Evolutionary conservation across 2,888 invertebrate genomes (phyloP).

Genomic region (Conchocele bisecta): DNA sequence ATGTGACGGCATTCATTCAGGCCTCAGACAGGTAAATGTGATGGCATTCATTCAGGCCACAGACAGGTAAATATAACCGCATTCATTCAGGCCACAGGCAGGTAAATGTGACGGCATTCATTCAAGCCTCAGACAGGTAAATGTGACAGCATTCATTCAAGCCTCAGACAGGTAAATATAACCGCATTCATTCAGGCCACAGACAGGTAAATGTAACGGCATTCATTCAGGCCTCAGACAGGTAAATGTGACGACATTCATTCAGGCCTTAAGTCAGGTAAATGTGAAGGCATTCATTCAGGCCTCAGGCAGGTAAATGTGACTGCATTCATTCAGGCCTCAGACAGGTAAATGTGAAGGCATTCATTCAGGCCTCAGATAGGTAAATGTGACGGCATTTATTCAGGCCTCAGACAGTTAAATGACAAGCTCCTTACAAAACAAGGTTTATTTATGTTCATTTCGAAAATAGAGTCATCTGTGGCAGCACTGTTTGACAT

Average conservation of each 20-base stretch:
- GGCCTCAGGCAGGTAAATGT: slow-evolving; percentile 33
- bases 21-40: neutral
- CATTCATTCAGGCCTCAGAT: neutral
- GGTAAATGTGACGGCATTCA: neutral
- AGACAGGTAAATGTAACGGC: neutral
- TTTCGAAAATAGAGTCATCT: too few species aligned
- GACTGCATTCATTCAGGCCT: neutral
- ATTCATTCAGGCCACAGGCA: neutral
- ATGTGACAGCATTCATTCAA: neutral
- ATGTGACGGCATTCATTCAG: neutral
- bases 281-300: neutral
- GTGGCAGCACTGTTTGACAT: too few species aligned
- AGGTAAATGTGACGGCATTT: neutral
- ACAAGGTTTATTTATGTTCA: too few species aligned
- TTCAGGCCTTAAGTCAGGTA: slow-evolving; percentile 41
- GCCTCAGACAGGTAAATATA: neutral
- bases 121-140: slow-evolving; percentile 36
- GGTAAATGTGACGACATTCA: slow-evolving; percentile 15
- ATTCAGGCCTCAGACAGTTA: neutral
- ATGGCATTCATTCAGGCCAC: neutral
- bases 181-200: neutral
- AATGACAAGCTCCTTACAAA: too few species aligned
- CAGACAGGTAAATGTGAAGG: neutral
- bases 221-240: neutral
- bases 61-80: neutral